Evolutionary conservation across 2,888 invertebrate genomes (phyloP).

Genomic region (Zelleria hepariella): DNA sequence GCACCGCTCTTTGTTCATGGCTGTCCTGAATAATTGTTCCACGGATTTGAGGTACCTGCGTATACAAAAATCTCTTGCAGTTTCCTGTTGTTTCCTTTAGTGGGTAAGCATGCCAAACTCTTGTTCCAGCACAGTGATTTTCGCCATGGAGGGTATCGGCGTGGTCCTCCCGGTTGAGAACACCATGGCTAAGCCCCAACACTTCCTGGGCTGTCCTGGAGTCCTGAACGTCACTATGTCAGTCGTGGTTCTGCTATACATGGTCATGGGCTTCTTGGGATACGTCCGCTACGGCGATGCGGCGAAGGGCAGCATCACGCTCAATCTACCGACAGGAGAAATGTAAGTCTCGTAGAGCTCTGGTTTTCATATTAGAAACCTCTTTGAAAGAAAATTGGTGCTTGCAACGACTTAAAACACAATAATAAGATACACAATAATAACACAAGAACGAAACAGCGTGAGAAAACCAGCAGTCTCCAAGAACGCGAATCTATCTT

Average conservation of each 20-base stretch:
- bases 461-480: too few relatives aligned
- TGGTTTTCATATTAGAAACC: too few relatives aligned
- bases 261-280: conserved; percentile 89
- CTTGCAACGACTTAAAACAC: too few relatives aligned
- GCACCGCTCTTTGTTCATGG: too few relatives aligned
- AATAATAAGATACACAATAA: too few relatives aligned
- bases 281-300: conserved; percentile 85
- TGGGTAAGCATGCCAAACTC: conserved; percentile 9
- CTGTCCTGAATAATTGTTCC: too few relatives aligned
- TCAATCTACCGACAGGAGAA: conserved; percentile 80
- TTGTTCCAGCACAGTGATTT: conserved; percentile 87
- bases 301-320: conserved; percentile 83
- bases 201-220: conserved; percentile 86
- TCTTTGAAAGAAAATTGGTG: too few relatives aligned
- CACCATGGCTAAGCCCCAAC: conserved; percentile 86
- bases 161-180: conserved; percentile 94
- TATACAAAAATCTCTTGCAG: too few relatives aligned
- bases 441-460: too few relatives aligned
- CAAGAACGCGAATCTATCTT: too few relatives aligned
- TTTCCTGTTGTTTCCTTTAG: too few relatives aligned
- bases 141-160: conserved; percentile 97
- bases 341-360: conserved; percentile 71
- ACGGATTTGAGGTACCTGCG: too few relatives aligned
- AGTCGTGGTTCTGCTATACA: conserved; percentile 84
- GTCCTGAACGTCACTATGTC: conserved; percentile 91